Evolutionary conservation across 2,888 invertebrate species (phyloP).

Genomic region (Coelinius sp.): DNA sequence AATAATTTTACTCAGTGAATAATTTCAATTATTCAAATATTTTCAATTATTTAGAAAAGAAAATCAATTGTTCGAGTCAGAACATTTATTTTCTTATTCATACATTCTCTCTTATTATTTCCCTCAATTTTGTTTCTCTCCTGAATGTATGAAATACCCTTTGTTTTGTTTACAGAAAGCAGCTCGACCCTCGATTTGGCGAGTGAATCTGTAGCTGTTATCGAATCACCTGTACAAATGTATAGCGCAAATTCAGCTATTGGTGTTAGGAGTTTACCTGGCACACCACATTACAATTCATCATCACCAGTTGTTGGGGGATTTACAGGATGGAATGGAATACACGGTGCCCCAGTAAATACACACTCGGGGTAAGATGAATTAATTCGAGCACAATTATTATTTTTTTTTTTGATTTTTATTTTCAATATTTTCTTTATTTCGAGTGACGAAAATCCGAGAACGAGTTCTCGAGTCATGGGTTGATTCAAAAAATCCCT

Average conservation of each 20-base stretch:
- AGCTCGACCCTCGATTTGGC: slow-evolving; percentile 40
- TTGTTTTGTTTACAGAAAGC: slow-evolving; percentile 37
- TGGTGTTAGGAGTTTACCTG: slow-evolving; percentile 65
- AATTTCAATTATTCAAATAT: not conserved
- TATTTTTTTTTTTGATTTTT: slow-evolving; percentile 18
- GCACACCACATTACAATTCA: slow-evolving; percentile 65
- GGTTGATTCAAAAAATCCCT: slow-evolving; percentile 60
- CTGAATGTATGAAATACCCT: not conserved
- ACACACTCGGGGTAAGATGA: slow-evolving; percentile 55
- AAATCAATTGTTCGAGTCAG: no score
- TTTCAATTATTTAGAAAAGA: not conserved
- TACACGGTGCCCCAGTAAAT: slow-evolving; percentile 59
- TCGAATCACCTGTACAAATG: slow-evolving; percentile 64
- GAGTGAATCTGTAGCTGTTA: slow-evolving; percentile 61
- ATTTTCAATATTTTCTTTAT: slow-evolving; percentile 23
- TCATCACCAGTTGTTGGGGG: slow-evolving; percentile 62
- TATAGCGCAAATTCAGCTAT: slow-evolving; percentile 60
- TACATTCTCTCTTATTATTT: slow-evolving; percentile 21
- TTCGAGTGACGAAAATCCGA: slow-evolving; percentile 61
- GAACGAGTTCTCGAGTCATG: slow-evolving; percentile 64
- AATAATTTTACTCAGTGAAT: not conserved
- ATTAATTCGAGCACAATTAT: not conserved
- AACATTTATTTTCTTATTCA: not conserved
- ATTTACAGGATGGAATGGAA: slow-evolving; percentile 62
- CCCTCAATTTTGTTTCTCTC: not conserved